Percentiles rank a stretch among this genome's conserved stretches.
phyloP scores from a whole-genome alignment of 1,140 invertebrate genomes.

The Musca domestica region DNA sequence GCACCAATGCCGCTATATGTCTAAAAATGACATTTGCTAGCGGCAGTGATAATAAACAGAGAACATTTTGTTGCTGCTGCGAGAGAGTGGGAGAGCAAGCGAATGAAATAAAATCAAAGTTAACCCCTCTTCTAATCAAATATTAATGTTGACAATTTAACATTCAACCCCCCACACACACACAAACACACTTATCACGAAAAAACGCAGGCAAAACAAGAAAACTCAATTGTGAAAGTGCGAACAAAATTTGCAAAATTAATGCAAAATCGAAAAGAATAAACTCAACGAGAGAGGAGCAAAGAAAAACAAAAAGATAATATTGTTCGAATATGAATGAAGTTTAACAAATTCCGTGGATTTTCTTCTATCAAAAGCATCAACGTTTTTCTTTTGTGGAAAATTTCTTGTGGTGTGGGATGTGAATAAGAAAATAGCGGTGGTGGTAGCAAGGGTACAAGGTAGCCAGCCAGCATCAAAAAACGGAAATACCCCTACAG shows the following conservation, averaged over 20 bases:
- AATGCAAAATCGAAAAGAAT: not conserved
- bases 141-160: constrained; percentile 19
- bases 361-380: too few species aligned
- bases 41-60: constrained; percentile 12
- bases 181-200: too few species aligned
- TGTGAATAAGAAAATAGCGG: too few species aligned
- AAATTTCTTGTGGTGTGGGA: too few species aligned
- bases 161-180: constrained; percentile 11
- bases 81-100: too few species aligned
- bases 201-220: too few species aligned
- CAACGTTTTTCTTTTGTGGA: too few species aligned
- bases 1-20: not conserved
- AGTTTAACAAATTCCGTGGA: too few species aligned
- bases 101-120: not conserved
- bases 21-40: constrained; percentile 12
- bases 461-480: too few species aligned
- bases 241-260: not conserved
- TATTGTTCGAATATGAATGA: not conserved
- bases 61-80: not conserved
- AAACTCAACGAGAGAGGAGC: not conserved
- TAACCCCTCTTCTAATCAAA: constrained; percentile 14
- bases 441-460: too few species aligned
- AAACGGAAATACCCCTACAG: too few species aligned
- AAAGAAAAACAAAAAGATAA: constrained; percentile 1
- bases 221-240: not conserved